Evolutionary conservation across 1,140 invertebrate species (phyloP).

Genomic region (Drosophila malerkotliana): DNA sequence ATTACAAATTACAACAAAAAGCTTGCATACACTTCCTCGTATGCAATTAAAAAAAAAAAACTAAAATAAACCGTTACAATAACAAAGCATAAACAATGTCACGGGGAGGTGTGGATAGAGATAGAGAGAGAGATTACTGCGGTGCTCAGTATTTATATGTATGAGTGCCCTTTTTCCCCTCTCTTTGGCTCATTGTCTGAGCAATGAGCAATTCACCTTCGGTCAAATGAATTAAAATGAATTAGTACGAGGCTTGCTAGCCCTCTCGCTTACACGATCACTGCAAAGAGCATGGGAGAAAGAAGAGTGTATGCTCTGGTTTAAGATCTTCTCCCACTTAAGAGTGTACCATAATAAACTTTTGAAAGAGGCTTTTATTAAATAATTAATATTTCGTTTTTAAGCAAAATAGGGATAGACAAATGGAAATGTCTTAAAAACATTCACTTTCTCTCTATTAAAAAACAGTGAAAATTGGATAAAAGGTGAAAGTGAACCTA

Average conservation of each 20-base stretch:
- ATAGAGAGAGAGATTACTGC: constrained; percentile 20
- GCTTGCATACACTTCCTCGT: constrained; percentile 65
- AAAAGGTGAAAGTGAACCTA: constrained; percentile 66
- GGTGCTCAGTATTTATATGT: constrained; percentile 4
- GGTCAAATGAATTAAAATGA: constrained; percentile 66
- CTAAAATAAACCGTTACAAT: constrained; percentile 60
- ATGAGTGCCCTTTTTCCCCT: constrained; percentile 34
- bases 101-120: not conserved
- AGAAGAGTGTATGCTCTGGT: constrained; percentile 1
- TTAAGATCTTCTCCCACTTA: too few relatives aligned
- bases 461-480: constrained; percentile 64
- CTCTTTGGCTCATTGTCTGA: constrained; percentile 5
- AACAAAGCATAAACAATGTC: constrained; percentile 55
- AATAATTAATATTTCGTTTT: too few relatives aligned
- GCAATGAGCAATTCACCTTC: constrained; percentile 49
- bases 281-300: constrained; percentile 12
- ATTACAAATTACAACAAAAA: constrained; percentile 28
- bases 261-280: not conserved
- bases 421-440: not conserved
- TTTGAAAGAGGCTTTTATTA: too few relatives aligned
- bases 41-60: constrained; percentile 28
- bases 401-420: too few relatives aligned
- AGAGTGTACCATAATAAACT: too few relatives aligned
- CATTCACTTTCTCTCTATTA: constrained; percentile 73
- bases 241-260: constrained; percentile 65